Percentiles rank a stretch among this genome's conserved stretches.
Conservation (phyloP, 2,113 vertebrate species). For the Sebastes schlegelii region DNA sequence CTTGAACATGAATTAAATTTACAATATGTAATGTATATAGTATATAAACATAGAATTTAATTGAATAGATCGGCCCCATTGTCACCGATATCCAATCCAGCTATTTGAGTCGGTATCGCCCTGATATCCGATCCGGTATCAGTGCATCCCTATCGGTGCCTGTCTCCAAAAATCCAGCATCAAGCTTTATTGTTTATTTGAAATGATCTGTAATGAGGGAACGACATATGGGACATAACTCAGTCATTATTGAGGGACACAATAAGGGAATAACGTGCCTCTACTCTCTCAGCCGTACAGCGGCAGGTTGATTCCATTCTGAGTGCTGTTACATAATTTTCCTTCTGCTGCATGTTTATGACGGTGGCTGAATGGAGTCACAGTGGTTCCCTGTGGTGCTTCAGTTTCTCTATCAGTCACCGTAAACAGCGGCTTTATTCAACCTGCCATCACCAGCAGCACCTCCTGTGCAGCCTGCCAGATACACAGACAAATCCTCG, state of each 20-base stretch:
- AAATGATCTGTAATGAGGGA: neutral
- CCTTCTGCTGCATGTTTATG: slow-evolving; percentile 40
- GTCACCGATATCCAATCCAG: too few species aligned
- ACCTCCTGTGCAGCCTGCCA: slow-evolving; percentile 29
- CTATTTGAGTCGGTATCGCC: too few species aligned
- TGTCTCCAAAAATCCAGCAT: neutral
- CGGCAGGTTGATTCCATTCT: slow-evolving; percentile 10
- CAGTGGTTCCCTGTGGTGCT: slow-evolving; percentile 19
- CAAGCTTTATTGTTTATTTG: neutral
- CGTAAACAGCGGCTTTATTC: slow-evolving; percentile 37
- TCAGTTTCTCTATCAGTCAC: slow-evolving; percentile 26
- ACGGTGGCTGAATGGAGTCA: slow-evolving; percentile 13
- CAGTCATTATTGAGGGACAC: neutral
- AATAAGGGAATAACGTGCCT: slow-evolving; percentile 1
- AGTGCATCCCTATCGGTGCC: neutral
- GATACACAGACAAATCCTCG: slow-evolving; percentile 2
- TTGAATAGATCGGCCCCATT: too few species aligned
- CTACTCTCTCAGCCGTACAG: neutral
- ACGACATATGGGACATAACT: slow-evolving; percentile 6
- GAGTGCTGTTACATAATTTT: slow-evolving; percentile 52
- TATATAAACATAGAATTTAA: too few species aligned
- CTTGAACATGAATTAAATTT: too few species aligned
- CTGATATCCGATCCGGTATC: too few species aligned
- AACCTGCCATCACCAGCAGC: slow-evolving; percentile 19
- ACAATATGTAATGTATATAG: too few species aligned